Base-by-base conservation (phyloP, 2,113 vertebrate species). In the Prinia subflava region DNA sequence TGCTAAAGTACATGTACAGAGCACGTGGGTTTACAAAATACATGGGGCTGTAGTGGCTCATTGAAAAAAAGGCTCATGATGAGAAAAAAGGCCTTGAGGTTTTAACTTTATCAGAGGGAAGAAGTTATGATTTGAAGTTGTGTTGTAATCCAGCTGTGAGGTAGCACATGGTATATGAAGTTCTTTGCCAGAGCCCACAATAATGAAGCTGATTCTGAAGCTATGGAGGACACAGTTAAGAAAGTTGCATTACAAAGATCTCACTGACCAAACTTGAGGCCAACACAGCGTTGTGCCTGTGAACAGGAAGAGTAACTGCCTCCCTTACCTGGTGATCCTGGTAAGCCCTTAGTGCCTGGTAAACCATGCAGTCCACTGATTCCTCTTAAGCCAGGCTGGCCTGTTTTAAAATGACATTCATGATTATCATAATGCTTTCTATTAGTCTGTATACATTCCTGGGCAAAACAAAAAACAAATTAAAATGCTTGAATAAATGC, bases 261-360 rank as follows among this genome's bases (percentile, higher is more conserved):
- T 94, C 60, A 13, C 23, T 0, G 2, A 65, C 15, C 15, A 71
- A n/a, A 56, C 35, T 6, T 52, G 50, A 47, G 83, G 71, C 20
- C 67, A 80, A 14, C 15, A 31, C 3, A 20, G 2, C 3, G 12
- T 1, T 35, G n/a, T 75, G 33, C 44, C 60, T 81, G 3, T 15
- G 46, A 46, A 41, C 7, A n/a, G 19, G 39, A 35, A 47, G 35
- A 87, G 3, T 9, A 20, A 16, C 8, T 73, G n/a, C 37, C 39
- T 64, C 60, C 79, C 86, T 70, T 98, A 99, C 99, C 99, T 98
- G 98, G 95, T 50, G 98, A 96, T 91, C 99, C 99, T 4, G 85
- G 83, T 28, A 97, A 57, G 55, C 99, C 99, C 95, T 99, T 99
- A 25, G 97, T 98, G 94, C 98, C 98, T 1, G 97, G 96, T 63